Percentiles rank a stretch among this genome's conserved stretches.
Evolutionary conservation across 2,113 vertebrate genomes (phyloP).

Genomic region (Scomber colias): DNA sequence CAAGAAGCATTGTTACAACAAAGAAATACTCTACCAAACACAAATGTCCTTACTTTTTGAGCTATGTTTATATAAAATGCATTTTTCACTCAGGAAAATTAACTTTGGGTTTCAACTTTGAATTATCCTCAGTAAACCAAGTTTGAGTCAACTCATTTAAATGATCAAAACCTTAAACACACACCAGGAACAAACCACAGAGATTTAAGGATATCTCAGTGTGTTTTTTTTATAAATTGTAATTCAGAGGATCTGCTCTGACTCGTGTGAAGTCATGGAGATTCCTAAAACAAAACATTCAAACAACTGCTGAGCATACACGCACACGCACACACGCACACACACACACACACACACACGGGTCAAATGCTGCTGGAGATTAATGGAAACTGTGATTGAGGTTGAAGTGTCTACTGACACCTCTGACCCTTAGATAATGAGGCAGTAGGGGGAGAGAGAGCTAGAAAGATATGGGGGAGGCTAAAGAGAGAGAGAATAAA

Average conservation of each 20-base stretch:
- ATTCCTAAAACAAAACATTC: constrained; percentile 31
- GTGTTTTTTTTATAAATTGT: constrained; percentile 20
- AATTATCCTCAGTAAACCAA: background rate
- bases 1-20: too few species aligned
- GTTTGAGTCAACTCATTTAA: background rate
- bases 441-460: constrained; percentile 39
- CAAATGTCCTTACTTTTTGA: too few species aligned
- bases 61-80: background rate
- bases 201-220: constrained; percentile 16
- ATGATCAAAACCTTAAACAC: constrained; percentile 5
- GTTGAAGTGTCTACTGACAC: constrained; percentile 77
- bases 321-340: constrained; percentile 18
- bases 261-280: constrained; percentile 36
- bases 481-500: constrained; percentile 29
- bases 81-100: background rate
- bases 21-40: too few species aligned
- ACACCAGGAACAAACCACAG: background rate
- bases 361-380: constrained; percentile 69
- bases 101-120: background rate
- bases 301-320: constrained; percentile 25
- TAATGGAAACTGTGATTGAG: constrained; percentile 74
- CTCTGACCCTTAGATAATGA: constrained; percentile 75
- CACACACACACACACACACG: constrained; percentile 12
- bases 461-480: background rate
- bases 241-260: constrained; percentile 31